phyloP scores from a whole-genome alignment of 2,888 invertebrate species.

The Drosophila hawaiiensis region DNA sequence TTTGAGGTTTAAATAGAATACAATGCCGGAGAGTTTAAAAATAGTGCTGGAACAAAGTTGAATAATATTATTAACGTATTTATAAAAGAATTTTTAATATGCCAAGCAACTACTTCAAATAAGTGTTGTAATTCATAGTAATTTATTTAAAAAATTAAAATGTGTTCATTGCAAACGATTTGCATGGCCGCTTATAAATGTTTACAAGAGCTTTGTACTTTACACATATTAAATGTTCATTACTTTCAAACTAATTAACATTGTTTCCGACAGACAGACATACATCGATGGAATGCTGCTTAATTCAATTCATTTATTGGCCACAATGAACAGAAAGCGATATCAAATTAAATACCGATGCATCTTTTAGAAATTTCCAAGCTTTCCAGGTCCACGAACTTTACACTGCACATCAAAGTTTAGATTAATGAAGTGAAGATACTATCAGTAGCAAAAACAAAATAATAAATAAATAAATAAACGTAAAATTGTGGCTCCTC shows the following conservation, averaged over 20 bases:
- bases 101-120: neutral
- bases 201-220: conserved; percentile 11
- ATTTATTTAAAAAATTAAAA: neutral
- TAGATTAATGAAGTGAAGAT: neutral
- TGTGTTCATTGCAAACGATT: conserved; percentile 1
- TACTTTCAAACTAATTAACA: conserved; percentile 32
- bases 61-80: neutral
- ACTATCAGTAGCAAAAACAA: too few relatives aligned
- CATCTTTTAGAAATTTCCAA: conserved; percentile 39
- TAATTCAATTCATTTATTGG: conserved; percentile 65
- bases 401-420: conserved; percentile 19
- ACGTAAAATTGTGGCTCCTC: neutral
- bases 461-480: neutral
- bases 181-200: conserved; percentile 4
- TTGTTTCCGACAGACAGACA: conserved; percentile 12
- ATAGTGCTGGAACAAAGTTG: neutral
- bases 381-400: neutral
- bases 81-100: neutral
- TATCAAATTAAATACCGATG: conserved; percentile 63
- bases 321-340: conserved; percentile 37
- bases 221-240: conserved; percentile 31
- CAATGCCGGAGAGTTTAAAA: neutral
- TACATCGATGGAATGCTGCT: conserved; percentile 16
- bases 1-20: neutral
- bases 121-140: conserved; percentile 1